Evolutionary conservation across 2,888 invertebrate species (phyloP).

Genomic region (Agapostemon virescens): DNA sequence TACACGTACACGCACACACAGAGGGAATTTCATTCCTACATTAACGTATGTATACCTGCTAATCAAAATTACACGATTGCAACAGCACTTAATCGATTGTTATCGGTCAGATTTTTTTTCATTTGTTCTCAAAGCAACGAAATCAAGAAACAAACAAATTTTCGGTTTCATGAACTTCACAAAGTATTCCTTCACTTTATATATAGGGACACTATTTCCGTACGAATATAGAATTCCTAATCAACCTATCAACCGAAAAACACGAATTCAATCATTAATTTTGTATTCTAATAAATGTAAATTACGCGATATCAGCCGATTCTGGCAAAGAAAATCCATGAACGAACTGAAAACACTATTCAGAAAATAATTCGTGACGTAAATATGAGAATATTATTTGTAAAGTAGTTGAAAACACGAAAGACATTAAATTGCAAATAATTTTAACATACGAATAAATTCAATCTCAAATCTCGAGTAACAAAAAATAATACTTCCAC

Average conservation of each 20-base stretch:
- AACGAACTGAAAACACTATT: neutral
- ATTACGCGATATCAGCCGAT: neutral
- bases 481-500: neutral
- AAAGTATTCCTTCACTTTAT: too few relatives aligned
- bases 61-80: slow-evolving; percentile 36
- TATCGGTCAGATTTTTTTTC: neutral
- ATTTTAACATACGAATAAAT: neutral
- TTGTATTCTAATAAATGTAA: neutral
- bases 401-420: too few relatives aligned
- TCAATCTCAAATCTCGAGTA: neutral
- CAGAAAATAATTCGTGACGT: neutral
- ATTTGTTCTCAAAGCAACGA: neutral
- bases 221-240: neutral
- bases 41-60: slow-evolving; percentile 30
- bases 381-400: too few relatives aligned
- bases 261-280: neutral
- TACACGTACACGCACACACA: neutral
- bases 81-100: slow-evolving; percentile 7
- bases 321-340: neutral
- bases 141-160: neutral
- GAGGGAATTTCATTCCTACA: slow-evolving; percentile 54
- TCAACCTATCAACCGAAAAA: neutral
- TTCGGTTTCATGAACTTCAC: neutral
- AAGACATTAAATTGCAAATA: neutral
- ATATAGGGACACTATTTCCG: too few relatives aligned